A percentile compares a stretch with the other conserved stretches of the same genome.
Evolutionary conservation across 2,888 invertebrate species (phyloP).

Genomic region (Lymantria dispar): DNA sequence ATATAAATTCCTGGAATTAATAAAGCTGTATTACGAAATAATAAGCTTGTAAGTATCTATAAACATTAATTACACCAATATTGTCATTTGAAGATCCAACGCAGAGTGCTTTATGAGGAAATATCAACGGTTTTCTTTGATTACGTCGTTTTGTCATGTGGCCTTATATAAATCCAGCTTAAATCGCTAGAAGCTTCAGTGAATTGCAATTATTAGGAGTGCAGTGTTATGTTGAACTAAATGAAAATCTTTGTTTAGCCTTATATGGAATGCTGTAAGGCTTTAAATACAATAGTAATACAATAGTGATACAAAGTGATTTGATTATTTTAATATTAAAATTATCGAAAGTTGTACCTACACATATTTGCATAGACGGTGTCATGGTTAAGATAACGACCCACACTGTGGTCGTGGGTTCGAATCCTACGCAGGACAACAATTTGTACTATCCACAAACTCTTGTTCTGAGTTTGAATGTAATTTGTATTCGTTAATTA

Average conservation of each 20-base stretch:
- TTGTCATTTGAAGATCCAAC: slow-evolving; percentile 2
- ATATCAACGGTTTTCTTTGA: slow-evolving; percentile 14
- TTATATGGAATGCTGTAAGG: slow-evolving; percentile 7
- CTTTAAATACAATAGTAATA: neutral
- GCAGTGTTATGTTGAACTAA: slow-evolving; percentile 26
- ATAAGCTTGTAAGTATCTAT: neutral
- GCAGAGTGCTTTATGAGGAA: slow-evolving; percentile 12
- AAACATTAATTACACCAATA: neutral
- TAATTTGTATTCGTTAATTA: too few relatives aligned
- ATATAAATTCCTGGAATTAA: neutral
- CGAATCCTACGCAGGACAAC: too few relatives aligned
- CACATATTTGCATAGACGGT: too few relatives aligned
- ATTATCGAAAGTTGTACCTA: too few relatives aligned
- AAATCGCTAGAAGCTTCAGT: slow-evolving; percentile 25
- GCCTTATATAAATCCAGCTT: slow-evolving; percentile 31
- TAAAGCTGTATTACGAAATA: neutral
- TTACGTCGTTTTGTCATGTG: slow-evolving; percentile 16
- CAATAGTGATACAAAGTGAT: too few relatives aligned
- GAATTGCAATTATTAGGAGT: slow-evolving; percentile 31
- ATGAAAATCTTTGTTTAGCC: slow-evolving; percentile 16
- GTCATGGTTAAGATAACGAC: too few relatives aligned
- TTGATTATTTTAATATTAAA: too few relatives aligned
- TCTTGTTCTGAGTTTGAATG: too few relatives aligned
- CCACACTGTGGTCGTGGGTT: too few relatives aligned
- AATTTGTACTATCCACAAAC: too few relatives aligned